Evolutionary conservation across 2,113 vertebrate genomes (phyloP).

Genomic region (Melanerpes formicivorus): DNA sequence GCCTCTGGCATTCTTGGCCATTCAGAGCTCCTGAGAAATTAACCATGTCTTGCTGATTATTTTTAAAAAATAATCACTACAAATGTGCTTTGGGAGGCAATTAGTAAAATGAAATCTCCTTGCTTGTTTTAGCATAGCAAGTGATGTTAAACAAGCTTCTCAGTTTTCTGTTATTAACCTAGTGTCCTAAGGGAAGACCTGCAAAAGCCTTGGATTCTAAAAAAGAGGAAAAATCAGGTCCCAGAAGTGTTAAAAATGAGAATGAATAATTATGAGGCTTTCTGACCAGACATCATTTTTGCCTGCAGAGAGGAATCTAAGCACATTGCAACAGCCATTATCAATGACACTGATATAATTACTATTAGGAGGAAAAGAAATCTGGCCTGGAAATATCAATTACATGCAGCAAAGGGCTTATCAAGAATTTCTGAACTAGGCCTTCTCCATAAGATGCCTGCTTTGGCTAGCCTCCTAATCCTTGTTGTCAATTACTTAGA

Average conservation of each 20-base stretch:
- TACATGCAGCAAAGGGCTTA: conserved; percentile 57
- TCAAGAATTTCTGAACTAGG: conserved; percentile 31
- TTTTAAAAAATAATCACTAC: conserved; percentile 61
- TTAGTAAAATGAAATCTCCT: conserved; percentile 53
- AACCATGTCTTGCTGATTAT: conserved; percentile 27
- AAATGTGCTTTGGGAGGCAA: conserved; percentile 62
- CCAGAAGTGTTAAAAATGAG: conserved; percentile 52
- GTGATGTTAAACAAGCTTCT: conserved; percentile 64
- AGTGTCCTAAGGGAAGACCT: conserved; percentile 53
- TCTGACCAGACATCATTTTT: conserved; percentile 67
- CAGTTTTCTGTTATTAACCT: conserved; percentile 70
- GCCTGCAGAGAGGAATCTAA: conserved; percentile 47
- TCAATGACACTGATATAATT: conserved; percentile 71
- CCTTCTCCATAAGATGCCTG: conserved; percentile 49
- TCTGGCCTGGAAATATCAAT: conserved; percentile 68
- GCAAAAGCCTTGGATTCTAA: conserved; percentile 50
- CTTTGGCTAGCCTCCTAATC: conserved; percentile 55
- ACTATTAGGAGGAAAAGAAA: conserved; percentile 62
- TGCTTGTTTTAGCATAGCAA: conserved; percentile 62
- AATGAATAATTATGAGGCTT: conserved; percentile 64
- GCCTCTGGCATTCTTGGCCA: background rate
- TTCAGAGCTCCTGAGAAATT: conserved; percentile 46
- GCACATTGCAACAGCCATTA: conserved; percentile 52
- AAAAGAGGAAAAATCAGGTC: conserved; percentile 15
- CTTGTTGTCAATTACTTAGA: conserved; percentile 65